A percentile compares a stretch with the other conserved stretches of the same genome.
Conservation (phyloP, 2,113 vertebrate species). For the Melanerpes formicivorus region DNA sequence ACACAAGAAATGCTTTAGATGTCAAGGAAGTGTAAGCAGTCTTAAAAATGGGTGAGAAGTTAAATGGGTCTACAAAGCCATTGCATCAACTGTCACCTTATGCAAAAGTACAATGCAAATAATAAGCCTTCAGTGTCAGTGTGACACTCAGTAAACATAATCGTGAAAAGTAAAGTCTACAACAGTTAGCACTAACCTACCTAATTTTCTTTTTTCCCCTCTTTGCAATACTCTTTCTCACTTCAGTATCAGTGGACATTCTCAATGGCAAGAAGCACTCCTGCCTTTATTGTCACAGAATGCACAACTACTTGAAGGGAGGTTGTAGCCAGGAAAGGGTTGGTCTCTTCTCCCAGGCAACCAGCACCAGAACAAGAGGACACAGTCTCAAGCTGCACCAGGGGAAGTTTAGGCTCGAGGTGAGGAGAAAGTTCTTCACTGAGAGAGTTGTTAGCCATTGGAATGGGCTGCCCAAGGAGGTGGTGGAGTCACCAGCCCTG, state of each 20-base stretch:
- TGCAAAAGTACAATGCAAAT: neutral
- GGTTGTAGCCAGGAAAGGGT: too few species aligned
- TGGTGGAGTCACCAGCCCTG: too few species aligned
- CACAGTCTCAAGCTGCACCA: too few species aligned
- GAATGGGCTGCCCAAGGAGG: too few species aligned
- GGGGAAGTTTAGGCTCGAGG: too few species aligned
- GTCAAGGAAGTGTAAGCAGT: neutral
- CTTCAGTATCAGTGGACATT: neutral
- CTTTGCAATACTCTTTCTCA: neutral
- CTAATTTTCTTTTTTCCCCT: neutral
- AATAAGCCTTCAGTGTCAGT: neutral
- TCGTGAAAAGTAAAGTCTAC: neutral
- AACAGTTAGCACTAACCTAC: neutral
- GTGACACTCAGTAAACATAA: neutral
- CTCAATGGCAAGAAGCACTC: fast-evolving
- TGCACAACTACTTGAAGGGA: too few species aligned
- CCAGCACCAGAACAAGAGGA: too few species aligned
- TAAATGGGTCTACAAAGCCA: neutral
- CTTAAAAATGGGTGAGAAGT: neutral
- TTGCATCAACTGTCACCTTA: neutral
- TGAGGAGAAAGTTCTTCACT: too few species aligned
- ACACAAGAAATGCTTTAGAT: neutral
- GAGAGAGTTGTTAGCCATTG: too few species aligned
- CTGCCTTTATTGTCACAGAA: neutral
- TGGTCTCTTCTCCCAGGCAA: too few species aligned